Base-by-base conservation (phyloP, 1,140 invertebrate genomes). In the Drosophila rhopaloa region DNA sequence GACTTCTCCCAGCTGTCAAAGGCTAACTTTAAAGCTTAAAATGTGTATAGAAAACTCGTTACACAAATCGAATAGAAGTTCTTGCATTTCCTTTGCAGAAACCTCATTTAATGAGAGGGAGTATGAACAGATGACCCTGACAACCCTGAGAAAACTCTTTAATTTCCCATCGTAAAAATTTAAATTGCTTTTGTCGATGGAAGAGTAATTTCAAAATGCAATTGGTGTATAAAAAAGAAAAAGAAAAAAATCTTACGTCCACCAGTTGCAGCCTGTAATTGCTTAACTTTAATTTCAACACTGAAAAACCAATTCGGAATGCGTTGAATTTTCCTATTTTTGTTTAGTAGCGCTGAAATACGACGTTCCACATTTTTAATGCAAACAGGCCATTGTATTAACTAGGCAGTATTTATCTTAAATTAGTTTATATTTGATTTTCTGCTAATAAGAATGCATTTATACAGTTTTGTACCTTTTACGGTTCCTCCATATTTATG, bases 11-110 rank as follows among this genome's bases (percentile, higher is more conserved):
- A 71, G 70, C 67, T 71, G 83, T 82, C 83, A 88, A 71, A 79
- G 88, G 79, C 66, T 80, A 89, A 88, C 84, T 88, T 88, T 84
- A 75, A 83, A 89, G 83, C 76, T 76, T 54, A 83, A 88, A 88
- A 88, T 88, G 84, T 89, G 83, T 89, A 88, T 89, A 88, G 84
- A 81, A 88, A 88, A 89, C 84, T 88, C 84, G 84, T 88, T 88
- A 84, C 76, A 89, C 84, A 88, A 88, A 88, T 88, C 80, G 80
- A 88, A 89, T 89, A 80, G 80, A 89, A 89, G 73, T 83, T 78
- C 76, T 79, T 67, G n/a, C 43, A 47, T 61, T 41, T 14, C 32
- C 44, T 35, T 32, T 35, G 43, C 53, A 35, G 67, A 41, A 67
- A 65, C 71, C 78, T 55, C 63, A 78, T 72, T 79, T 74, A 62